Percentiles rank a stretch among this genome's conserved stretches.
Conservation (phyloP, 2,888 invertebrate genomes). For the Adelphocoris suturalis region DNA sequence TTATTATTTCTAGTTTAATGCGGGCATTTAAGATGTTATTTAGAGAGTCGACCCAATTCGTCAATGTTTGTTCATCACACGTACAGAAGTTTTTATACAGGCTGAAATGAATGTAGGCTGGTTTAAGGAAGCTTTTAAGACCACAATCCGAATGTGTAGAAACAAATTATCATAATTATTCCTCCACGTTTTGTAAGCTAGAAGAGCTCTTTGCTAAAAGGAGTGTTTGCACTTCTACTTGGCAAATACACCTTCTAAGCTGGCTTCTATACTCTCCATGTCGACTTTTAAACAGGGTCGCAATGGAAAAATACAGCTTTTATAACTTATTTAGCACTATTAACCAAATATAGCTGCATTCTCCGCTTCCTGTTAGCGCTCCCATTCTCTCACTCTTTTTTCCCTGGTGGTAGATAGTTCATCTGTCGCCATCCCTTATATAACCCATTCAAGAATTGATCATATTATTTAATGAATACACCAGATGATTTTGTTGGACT, state of each 20-base stretch:
- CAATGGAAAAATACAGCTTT: conserved; percentile 26
- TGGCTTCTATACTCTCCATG: neutral
- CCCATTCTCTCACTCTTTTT: neutral
- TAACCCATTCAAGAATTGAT: neutral
- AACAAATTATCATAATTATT: conserved; percentile 3
- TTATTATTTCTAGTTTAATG: no score
- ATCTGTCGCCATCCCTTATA: neutral
- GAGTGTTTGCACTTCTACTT: conserved; percentile 24
- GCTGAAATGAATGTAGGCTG: neutral
- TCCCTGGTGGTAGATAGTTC: neutral
- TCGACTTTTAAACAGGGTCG: conserved; percentile 10
- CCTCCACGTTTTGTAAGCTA: neutral
- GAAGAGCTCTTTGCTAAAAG: neutral
- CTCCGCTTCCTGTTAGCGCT: neutral
- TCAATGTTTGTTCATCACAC: no score
- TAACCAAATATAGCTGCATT: neutral
- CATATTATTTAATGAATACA: no score
- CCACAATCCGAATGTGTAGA: neutral
- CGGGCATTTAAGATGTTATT: no score
- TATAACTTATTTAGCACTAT: neutral
- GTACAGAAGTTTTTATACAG: no score
- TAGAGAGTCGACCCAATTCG: no score
- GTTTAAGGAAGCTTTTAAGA: neutral
- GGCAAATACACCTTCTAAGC: neutral
- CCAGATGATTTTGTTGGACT: no score